Evolutionary conservation across 2,797 vertebrate species (phyloP).

Genomic region (Aldrovandia affinis): DNA sequence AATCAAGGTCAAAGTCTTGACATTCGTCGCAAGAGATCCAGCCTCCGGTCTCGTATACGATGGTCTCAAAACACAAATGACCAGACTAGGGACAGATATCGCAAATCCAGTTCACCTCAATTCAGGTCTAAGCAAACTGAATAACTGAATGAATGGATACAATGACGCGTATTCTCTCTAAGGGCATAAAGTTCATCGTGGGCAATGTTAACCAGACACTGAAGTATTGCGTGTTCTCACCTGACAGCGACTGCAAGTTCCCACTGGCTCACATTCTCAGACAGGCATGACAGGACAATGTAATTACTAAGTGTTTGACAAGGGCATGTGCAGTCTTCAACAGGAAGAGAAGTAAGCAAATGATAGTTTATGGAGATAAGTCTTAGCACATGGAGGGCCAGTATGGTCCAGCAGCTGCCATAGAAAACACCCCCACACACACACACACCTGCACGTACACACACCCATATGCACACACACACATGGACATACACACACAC

Average conservation of each 20-base stretch:
- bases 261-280: constrained; percentile 27
- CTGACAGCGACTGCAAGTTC: constrained; percentile 26
- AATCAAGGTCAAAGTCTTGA: neutral
- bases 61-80: neutral
- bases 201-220: neutral
- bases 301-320: constrained; percentile 20
- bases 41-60: neutral
- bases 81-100: neutral
- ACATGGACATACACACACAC: neutral
- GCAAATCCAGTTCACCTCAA: neutral
- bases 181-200: neutral
- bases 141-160: neutral
- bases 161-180: neutral
- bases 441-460: neutral
- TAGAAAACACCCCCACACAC: constrained; percentile 4
- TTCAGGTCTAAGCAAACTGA: neutral
- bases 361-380: constrained; percentile 20
- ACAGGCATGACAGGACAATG: constrained; percentile 25
- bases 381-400: neutral
- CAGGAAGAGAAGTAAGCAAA: constrained; percentile 16
- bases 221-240: neutral
- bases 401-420: constrained; percentile 1
- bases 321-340: constrained; percentile 22
- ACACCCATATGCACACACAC: neutral
- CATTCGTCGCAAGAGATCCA: neutral